phyloP scores from a whole-genome alignment of 2,888 invertebrate species.

The Eupithecia subfuscata region DNA sequence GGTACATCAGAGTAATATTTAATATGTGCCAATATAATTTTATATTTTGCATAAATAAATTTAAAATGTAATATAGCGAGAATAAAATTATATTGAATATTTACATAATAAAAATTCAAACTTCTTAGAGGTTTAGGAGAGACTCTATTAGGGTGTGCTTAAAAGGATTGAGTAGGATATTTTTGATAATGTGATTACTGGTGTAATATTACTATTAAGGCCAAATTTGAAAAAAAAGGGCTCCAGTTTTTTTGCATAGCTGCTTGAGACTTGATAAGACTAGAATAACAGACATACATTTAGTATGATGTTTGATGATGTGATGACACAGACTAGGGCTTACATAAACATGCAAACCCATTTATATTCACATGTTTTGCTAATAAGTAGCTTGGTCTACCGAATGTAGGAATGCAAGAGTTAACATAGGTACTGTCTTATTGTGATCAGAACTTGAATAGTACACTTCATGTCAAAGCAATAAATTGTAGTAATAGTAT shows the following conservation, averaged over 20 bases:
- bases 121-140: conserved; percentile 18
- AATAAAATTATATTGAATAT: conserved; percentile 32
- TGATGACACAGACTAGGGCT: background rate
- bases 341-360: background rate
- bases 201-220: background rate
- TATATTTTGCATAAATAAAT: conserved; percentile 35
- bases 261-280: background rate
- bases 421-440: background rate
- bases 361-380: background rate
- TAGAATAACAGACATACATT: background rate
- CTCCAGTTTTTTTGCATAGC: background rate
- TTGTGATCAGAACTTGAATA: conserved; percentile 1
- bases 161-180: conserved; percentile 27
- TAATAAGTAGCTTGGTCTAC: background rate
- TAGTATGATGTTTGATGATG: background rate
- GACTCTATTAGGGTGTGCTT: conserved; percentile 20
- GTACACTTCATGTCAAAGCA: background rate
- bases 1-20: conserved; percentile 21
- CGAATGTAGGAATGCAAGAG: background rate
- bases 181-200: conserved; percentile 35
- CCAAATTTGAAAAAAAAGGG: background rate
- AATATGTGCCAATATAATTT: conserved; percentile 42
- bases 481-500: conserved; percentile 1
- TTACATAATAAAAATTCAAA: conserved; percentile 18
- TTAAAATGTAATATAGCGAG: conserved; percentile 40